Conservation (phyloP, 1,140 invertebrate species). For the Polyergus mexicanus region DNA sequence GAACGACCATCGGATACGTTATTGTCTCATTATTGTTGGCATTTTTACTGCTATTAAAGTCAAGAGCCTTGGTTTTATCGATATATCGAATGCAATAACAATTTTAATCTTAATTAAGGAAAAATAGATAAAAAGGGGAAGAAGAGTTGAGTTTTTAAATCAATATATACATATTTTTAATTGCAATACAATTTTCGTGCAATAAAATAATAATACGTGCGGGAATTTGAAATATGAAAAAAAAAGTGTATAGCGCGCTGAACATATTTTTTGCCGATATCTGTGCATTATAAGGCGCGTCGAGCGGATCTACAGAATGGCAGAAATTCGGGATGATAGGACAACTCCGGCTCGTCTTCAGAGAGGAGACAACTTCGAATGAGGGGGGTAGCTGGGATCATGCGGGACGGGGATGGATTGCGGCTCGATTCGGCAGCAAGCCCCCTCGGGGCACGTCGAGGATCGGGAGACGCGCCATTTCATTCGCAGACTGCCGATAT, state of each 20-base stretch:
- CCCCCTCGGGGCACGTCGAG: conserved; percentile 83
- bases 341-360: conserved; percentile 68
- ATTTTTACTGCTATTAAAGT: conserved; percentile 78
- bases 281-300: conserved; percentile 13
- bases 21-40: conserved; percentile 78
- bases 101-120: neutral
- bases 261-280: conserved; percentile 47
- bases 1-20: conserved; percentile 68
- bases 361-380: conserved; percentile 72
- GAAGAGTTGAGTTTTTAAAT: neutral
- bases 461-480: conserved; percentile 85
- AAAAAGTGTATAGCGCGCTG: neutral
- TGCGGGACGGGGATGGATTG: conserved; percentile 68
- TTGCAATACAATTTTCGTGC: neutral
- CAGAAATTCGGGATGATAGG: conserved; percentile 64
- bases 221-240: neutral
- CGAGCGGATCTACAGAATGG: conserved; percentile 43
- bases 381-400: conserved; percentile 32
- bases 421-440: conserved; percentile 80
- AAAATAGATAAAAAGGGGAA: too few relatives aligned
- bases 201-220: conserved; percentile 24
- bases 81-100: conserved; percentile 21
- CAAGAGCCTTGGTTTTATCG: conserved; percentile 22
- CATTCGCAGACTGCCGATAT: conserved; percentile 87
- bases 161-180: neutral